Percentiles rank a stretch among this genome's conserved stretches.
Conservation (phyloP, 2,888 invertebrate species). For the Mycalesis mineus region DNA sequence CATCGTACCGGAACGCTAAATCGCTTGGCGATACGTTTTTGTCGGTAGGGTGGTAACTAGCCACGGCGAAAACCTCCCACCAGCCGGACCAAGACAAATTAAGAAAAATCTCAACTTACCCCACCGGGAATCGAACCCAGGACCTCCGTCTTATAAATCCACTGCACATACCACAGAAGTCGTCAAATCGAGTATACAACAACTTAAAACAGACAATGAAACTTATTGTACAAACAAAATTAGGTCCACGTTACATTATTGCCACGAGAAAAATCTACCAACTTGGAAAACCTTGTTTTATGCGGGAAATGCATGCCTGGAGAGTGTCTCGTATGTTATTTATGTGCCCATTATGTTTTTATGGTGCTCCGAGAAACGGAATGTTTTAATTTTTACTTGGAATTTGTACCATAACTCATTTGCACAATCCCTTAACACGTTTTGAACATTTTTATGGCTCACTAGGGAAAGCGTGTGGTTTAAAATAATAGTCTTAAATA, state of each 20-base stretch:
- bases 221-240: not conserved
- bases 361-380: conserved; percentile 7
- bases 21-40: too few relatives aligned
- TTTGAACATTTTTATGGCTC: not conserved
- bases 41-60: too few relatives aligned
- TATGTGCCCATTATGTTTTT: conserved; percentile 11
- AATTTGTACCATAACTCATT: conserved; percentile 3
- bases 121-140: too few relatives aligned
- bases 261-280: conserved; percentile 8
- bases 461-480: too few relatives aligned
- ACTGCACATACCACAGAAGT: too few relatives aligned
- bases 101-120: too few relatives aligned
- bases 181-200: not conserved
- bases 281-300: conserved; percentile 9
- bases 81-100: too few relatives aligned
- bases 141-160: too few relatives aligned
- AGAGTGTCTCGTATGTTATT: conserved; percentile 12
- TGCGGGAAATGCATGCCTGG: conserved; percentile 13
- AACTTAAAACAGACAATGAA: not conserved
- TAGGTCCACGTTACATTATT: not conserved
- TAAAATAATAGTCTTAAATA: too few relatives aligned
- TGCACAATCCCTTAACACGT: not conserved
- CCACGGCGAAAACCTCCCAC: too few relatives aligned
- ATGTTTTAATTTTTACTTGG: conserved; percentile 11
- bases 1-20: too few relatives aligned